phyloP scores from a whole-genome alignment of 2,797 vertebrate genomes.

The Thripadectes ignobilis region DNA sequence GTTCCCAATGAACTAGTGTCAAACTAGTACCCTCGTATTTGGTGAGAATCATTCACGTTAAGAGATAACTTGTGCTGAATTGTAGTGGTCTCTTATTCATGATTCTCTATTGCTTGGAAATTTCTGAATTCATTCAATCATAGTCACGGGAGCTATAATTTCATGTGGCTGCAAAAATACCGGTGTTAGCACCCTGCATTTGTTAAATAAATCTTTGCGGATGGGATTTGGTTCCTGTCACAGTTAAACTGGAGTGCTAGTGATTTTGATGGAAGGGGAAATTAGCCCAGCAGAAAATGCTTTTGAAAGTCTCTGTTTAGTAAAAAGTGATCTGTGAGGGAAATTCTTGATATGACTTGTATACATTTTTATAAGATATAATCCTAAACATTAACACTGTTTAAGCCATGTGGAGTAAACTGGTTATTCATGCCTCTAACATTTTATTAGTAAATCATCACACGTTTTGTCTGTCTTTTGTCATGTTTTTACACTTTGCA shows the following conservation, averaged over 20 bases:
- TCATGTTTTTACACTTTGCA: neutral
- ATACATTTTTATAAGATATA: neutral
- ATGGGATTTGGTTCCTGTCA: neutral
- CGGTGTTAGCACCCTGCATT: neutral
- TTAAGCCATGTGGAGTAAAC: neutral
- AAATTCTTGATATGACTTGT: neutral
- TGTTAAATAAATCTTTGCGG: neutral
- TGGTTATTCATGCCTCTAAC: neutral
- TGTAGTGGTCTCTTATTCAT: neutral
- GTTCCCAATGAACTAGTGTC: neutral
- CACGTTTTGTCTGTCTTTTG: neutral
- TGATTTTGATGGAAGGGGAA: neutral
- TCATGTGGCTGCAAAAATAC: neutral
- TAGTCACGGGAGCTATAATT: neutral
- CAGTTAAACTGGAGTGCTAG: neutral
- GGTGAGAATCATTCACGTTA: neutral
- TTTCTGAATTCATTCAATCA: neutral
- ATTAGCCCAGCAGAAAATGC: neutral
- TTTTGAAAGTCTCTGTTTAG: constrained; percentile 9
- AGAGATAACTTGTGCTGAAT: neutral
- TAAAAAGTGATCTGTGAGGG: neutral
- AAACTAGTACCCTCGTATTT: neutral
- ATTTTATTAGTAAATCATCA: neutral
- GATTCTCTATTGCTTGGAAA: neutral
- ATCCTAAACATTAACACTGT: neutral